A percentile compares a stretch with the other conserved stretches of the same genome.
phyloP scores from a whole-genome alignment of 2,113 vertebrate species.

The Microcebus griseorufus region DNA sequence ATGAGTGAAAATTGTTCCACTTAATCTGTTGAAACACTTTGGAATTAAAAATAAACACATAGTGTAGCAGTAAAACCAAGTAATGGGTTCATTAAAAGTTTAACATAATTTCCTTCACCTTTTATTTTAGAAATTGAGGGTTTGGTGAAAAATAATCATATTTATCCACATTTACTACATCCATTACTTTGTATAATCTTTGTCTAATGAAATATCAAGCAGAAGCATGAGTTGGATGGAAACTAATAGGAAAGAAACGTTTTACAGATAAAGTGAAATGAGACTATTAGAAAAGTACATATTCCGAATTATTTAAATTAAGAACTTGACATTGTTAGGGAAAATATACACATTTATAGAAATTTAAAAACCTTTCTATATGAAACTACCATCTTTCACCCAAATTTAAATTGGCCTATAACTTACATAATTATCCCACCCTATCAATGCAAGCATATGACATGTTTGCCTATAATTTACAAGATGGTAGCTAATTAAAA shows the following conservation, averaged over 20 bases:
- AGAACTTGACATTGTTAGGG: not conserved
- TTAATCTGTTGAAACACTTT: not conserved
- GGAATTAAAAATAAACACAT: not conserved
- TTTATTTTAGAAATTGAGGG: conserved; percentile 46
- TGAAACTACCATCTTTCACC: not conserved
- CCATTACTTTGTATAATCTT: not conserved
- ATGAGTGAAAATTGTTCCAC: not conserved
- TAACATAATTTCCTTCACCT: conserved; percentile 4
- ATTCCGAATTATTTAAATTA: not conserved
- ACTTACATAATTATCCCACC: not conserved
- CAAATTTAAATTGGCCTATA: not conserved
- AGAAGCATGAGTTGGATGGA: not conserved
- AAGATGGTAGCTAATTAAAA: not conserved
- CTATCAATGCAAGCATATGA: not conserved
- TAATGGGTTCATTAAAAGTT: conserved; percentile 10
- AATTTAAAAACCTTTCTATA: not conserved
- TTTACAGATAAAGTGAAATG: conserved; percentile 4
- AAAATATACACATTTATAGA: not conserved
- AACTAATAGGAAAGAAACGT: not conserved
- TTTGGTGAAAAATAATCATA: conserved; percentile 28
- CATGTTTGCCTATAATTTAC: not conserved
- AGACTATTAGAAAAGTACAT: not conserved
- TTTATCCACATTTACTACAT: not conserved
- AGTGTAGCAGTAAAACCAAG: conserved; percentile 16
- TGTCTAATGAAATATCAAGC: not conserved